Conservation (phyloP, 1,140 invertebrate species). For the Chironomus striatipennis region DNA sequence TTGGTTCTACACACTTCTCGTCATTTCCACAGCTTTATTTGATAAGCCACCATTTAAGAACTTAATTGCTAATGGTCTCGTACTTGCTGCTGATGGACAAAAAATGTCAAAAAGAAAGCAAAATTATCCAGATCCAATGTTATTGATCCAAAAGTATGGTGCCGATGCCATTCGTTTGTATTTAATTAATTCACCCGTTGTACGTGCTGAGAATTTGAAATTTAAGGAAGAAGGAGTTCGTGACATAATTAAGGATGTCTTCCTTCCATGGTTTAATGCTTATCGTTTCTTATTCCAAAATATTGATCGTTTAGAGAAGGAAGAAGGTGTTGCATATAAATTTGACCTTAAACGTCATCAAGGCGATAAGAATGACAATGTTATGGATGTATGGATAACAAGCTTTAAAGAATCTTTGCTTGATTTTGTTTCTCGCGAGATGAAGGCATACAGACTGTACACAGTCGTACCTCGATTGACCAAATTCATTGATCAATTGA, state of each 20-base stretch:
- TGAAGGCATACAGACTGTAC: conserved; percentile 89
- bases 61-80: conserved; percentile 90
- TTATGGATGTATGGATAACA: conserved; percentile 97
- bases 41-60: conserved; percentile 97
- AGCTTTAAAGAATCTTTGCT: conserved; percentile 93
- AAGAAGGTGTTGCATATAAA: conserved; percentile 52
- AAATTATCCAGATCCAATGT: conserved; percentile 95
- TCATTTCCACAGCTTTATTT: conserved; percentile 94
- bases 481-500: conserved; percentile 95
- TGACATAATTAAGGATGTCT: conserved; percentile 95
- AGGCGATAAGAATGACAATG: conserved; percentile 53
- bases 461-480: conserved; percentile 90
- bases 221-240: conserved; percentile 97
- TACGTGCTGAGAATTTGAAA: conserved; percentile 88
- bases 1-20: conserved; percentile 97
- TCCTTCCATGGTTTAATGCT: conserved; percentile 98
- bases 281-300: conserved; percentile 94
- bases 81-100: conserved; percentile 92
- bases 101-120: conserved; percentile 99
- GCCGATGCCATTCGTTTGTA: conserved; percentile 95
- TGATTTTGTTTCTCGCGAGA: conserved; percentile 82
- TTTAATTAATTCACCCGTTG: conserved; percentile 96
- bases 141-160: conserved; percentile 87
- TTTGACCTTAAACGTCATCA: conserved; percentile 47
- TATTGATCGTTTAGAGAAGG: conserved; percentile 68